Evolutionary conservation across 2,888 invertebrate genomes (phyloP).

Genomic region (Zaprionus lineosus): DNA sequence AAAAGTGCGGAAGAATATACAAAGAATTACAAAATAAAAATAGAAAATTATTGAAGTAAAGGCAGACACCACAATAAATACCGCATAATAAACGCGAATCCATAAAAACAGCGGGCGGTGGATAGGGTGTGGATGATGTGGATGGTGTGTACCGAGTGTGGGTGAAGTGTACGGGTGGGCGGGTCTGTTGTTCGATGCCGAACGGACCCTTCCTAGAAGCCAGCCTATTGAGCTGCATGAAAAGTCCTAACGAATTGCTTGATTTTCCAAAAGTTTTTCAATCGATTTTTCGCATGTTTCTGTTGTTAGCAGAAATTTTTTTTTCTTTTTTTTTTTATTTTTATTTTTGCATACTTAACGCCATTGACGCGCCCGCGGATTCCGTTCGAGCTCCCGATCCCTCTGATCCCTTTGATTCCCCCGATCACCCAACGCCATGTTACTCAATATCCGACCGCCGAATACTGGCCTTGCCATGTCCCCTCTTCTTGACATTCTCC

Average conservation of each 20-base stretch:
- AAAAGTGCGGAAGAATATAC: not conserved
- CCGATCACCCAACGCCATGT: not conserved
- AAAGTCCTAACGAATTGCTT: constrained; percentile 57
- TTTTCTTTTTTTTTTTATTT: constrained; percentile 17
- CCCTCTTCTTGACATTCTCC: no score
- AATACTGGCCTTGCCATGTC: not conserved
- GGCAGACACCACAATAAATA: constrained; percentile 60
- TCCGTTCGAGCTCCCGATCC: constrained; percentile 12
- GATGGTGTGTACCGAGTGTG: no score
- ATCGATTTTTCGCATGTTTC: constrained; percentile 60
- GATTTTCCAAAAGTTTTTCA: constrained; percentile 59
- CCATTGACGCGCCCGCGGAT: constrained; percentile 53
- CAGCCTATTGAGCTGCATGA: constrained; percentile 31
- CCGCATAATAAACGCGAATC: constrained; percentile 66
- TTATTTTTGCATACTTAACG: constrained; percentile 54
- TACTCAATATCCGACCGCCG: not conserved
- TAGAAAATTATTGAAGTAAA: not conserved
- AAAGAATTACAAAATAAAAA: constrained; percentile 22
- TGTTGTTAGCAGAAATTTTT: constrained; percentile 24
- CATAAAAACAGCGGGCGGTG: constrained; percentile 28
- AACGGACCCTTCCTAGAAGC: constrained; percentile 3
- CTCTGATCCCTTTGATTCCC: not conserved
- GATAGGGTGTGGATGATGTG: not conserved
- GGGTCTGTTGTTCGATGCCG: no score
- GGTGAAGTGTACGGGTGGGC: no score